phyloP scores from a whole-genome alignment of 1,140 invertebrate species.

The Leptinotarsa texana region DNA sequence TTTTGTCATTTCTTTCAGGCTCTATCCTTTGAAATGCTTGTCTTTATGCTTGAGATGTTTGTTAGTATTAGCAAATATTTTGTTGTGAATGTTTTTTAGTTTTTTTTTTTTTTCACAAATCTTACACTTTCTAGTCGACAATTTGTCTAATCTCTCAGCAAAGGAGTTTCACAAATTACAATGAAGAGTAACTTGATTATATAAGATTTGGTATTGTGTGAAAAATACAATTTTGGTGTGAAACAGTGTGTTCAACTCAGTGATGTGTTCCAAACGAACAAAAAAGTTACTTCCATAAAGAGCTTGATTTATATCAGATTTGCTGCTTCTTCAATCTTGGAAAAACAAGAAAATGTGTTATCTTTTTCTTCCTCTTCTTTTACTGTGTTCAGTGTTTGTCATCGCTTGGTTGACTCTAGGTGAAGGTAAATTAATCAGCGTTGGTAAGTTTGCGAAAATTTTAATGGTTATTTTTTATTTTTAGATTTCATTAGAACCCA shows the following conservation, averaged over 20 bases:
- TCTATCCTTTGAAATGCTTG: not conserved
- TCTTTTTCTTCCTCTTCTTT: not conserved
- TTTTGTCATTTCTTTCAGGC: not conserved
- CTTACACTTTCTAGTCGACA: no score
- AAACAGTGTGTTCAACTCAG: no score
- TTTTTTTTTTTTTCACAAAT: no score
- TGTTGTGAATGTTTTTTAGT: not conserved
- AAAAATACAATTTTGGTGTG: no score
- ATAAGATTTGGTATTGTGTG: no score
- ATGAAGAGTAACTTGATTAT: no score
- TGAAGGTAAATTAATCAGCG: not conserved
- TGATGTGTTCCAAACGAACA: no score
- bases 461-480: constrained; percentile 8
- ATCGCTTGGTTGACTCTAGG: not conserved
- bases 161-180: no score
- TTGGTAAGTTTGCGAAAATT: not conserved
- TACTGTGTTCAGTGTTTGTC: not conserved
- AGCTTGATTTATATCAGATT: not conserved
- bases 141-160: no score
- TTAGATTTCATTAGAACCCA: constrained; percentile 19
- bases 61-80: not conserved
- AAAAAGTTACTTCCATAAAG: no score
- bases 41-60: constrained; percentile 17
- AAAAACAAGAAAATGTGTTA: not conserved
- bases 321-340: not conserved